These are phyloP conservation scores for Pycnomerus fuliginosus DNA, from an alignment of 2,888 invertebrate genomes.

Conservation along the genomic window DNA sequence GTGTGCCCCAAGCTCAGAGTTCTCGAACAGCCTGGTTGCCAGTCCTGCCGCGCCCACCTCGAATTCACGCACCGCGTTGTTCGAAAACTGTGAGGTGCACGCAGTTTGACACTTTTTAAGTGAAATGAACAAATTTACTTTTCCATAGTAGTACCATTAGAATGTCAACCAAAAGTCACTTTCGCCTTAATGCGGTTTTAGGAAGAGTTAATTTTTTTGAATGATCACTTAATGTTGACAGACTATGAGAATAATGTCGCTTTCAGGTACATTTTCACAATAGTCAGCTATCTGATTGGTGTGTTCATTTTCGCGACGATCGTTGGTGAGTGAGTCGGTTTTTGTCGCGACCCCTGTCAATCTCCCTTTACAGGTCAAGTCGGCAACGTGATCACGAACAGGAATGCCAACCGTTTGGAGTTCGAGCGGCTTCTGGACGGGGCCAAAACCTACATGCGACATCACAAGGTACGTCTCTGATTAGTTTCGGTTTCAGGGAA, in stretches of 20 bases:
- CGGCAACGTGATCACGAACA: conserved; percentile 95
- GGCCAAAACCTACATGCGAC: conserved; percentile 96
- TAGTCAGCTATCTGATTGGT: conserved; percentile 94
- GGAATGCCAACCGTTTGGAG: conserved; percentile 93
- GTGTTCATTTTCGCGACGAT: conserved; percentile 98
- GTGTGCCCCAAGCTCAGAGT: conserved; percentile 49
- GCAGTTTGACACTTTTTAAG: no score
- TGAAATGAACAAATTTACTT: no score
- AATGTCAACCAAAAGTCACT: no score
- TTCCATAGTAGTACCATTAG: no score
- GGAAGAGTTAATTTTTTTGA: no score
- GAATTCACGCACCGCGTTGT: conserved; percentile 30
- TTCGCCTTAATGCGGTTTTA: no score
- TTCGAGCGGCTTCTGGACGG: conserved; percentile 93
- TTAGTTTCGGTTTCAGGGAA: no score
- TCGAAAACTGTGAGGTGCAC: conserved; percentile 53
- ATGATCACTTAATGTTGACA: conserved; percentile 3
- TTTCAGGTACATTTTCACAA: conserved; percentile 93
- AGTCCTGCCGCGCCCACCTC: conserved; percentile 38
- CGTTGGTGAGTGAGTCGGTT: conserved; percentile 67
- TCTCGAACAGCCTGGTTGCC: conserved; percentile 65
- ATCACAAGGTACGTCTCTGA: conserved; percentile 84
- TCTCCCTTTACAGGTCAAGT: conserved; percentile 72
- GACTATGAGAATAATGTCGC: conserved; percentile 21
- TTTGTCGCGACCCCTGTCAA: neutral